Base-by-base conservation (phyloP, 2,888 invertebrate genomes). In the Eulithis prunata region DNA sequence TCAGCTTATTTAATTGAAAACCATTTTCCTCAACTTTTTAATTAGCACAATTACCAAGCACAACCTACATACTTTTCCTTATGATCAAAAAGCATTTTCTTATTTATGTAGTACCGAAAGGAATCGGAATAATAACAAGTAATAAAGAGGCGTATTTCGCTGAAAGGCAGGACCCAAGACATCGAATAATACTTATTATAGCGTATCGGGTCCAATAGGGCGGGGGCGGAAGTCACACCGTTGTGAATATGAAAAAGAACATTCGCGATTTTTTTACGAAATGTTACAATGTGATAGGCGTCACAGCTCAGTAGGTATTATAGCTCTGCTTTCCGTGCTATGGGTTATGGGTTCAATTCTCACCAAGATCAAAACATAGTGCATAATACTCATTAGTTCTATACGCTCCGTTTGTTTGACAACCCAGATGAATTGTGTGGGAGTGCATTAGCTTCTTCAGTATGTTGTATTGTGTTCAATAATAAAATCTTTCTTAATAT, bases 181-280 rank as follows among this genome's bases (percentile, higher is more conserved):
- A 82, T 82, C 78, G 80, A 85, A 85, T 87, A 87, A 85, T 86
- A 81, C 84, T 81, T 83, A 84, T 84, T 81, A 86, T 76, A 70
- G 77, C 73, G 75, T 78, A 81, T 80, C 80, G 78, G 79, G 79
- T 81, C 82, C 85, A 83, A 83, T 78, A 67, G 79, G 59, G 68
- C 41, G 11, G 38, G 68, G 64, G 70, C 10, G 54, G 10, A 57
- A 58, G 32, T 82, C 59, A 85, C 81, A 85, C 84, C 79, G 81
- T 69, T 12, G 21, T 56, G 62, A 61, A 63, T 62, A 62, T 67
- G 2, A 58, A 36, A 28, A 46, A 11, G 32, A 65, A 41, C 41
- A 41, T 8, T 41, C 5, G 3, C 41, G 41, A 10, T 1, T 41
- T 7, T 3, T 3, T 41, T 41, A 41, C 8, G 2, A 11, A 41